Base-by-base conservation (phyloP, 2,113 vertebrate species). In the Rallus limicola region DNA sequence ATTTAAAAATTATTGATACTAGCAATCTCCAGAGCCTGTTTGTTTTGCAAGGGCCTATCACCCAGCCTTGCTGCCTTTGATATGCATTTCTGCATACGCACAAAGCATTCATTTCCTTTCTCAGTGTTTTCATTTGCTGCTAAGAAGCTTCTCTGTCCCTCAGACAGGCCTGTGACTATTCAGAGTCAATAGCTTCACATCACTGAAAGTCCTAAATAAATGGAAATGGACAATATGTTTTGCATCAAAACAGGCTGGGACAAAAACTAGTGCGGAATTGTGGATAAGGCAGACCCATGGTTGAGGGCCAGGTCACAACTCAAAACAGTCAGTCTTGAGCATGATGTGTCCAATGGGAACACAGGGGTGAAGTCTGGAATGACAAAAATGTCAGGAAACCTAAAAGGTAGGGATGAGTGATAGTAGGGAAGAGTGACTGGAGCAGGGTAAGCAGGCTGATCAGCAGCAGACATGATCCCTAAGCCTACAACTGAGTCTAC, bases 21-120 rank as follows among this genome's bases (percentile, higher is more conserved):
- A 74, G 63, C 63, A 92, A 67, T 88, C 92, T 92, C 60, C 88
- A 91, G 79, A 88, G 56, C 48, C 58, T 76, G 21, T 65, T 76
- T 87, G 56, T 82, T 92, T 86, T 87, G 71, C 55, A 56, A 55
- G 17, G 42, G 25, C 38, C 71, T 91, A 88, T 93, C 58, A 38
- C 13, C n/a, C 59, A 67, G 59, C 55, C 42, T 40, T n/a, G 25
- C 75, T 34, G 82, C 79, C 82, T 95, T 91, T 95, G 91, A 97
- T 89, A 82, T 93, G 33, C 78, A 36, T 86, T 92, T 67, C 79
- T 95, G 58, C 53, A 63, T n/a, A 58, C 0, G 0, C 29, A 59
- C 28, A 55, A 91, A 86, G 71, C 50, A 83, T 91, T 88, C 72
- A 86, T 92, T 95, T 94, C 92, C 75, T 95, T 97, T 86, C 90